These are phyloP conservation scores for Datnioides undecimradiatus DNA, from an alignment of 2,113 vertebrate species.

Conservation along the genomic window DNA sequence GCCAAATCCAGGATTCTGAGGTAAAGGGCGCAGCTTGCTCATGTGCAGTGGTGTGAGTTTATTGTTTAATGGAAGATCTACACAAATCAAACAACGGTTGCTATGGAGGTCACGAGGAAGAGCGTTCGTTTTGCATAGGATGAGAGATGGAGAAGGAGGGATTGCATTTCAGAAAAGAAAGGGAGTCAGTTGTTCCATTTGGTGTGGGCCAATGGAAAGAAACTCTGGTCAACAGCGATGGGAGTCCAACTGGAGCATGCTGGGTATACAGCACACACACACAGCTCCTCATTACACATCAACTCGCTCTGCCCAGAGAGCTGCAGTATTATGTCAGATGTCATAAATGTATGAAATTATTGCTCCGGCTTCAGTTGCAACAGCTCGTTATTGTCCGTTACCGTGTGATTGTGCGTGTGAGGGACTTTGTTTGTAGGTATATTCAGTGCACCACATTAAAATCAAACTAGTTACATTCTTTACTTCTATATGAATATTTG, in stretches of 20 bases:
- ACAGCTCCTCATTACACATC: conserved; percentile 47
- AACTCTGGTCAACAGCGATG: conserved; percentile 69
- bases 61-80: conserved; percentile 62
- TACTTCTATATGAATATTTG: conserved; percentile 10
- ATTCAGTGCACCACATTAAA: neutral
- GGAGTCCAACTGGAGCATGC: conserved; percentile 69
- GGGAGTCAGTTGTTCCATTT: conserved; percentile 80
- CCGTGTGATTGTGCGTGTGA: neutral
- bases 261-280: conserved; percentile 57
- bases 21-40: conserved; percentile 16
- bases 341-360: conserved; percentile 55
- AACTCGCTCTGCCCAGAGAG: conserved; percentile 25
- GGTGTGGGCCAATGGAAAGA: conserved; percentile 77
- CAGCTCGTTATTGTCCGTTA: conserved; percentile 30
- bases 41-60: conserved; percentile 34
- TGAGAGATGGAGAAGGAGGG: conserved; percentile 63
- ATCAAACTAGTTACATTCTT: neutral
- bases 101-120: conserved; percentile 57
- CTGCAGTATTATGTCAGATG: conserved; percentile 47
- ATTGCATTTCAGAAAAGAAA: conserved; percentile 62
- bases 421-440: neutral
- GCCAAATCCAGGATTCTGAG: conserved; percentile 9
- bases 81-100: conserved; percentile 64
- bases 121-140: conserved; percentile 55
- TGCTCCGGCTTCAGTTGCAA: conserved; percentile 35